phyloP scores from a whole-genome alignment of 2,797 vertebrate genomes.

The Uromys caudimaculatus region DNA sequence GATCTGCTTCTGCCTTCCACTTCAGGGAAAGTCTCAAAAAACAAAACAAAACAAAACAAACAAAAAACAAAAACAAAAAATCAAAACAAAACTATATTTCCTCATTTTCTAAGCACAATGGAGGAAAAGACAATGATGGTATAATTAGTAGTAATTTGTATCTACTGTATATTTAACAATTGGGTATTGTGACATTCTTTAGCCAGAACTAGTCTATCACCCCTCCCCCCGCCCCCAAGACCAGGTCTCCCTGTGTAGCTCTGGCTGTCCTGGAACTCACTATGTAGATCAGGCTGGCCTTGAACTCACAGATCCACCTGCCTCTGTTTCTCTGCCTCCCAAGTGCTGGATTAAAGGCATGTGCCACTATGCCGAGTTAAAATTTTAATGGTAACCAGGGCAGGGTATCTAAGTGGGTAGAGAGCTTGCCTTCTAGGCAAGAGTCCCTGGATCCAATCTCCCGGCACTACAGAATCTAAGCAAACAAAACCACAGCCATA shows the following conservation, averaged over 20 bases:
- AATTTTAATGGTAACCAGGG: not conserved
- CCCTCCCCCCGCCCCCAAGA: not conserved
- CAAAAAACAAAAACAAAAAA: not conserved
- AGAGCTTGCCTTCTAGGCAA: not conserved
- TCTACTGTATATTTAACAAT: not conserved
- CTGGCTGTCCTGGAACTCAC: not conserved
- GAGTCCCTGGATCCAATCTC: not conserved
- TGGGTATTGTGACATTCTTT: not conserved
- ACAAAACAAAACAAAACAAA: not conserved
- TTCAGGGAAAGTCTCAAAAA: not conserved
- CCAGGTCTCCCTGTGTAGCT: not conserved
- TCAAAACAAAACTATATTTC: not conserved
- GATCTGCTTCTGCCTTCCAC: not conserved
- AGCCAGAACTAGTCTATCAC: not conserved
- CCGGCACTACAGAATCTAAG: not conserved
- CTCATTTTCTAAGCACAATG: not conserved
- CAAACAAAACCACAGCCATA: not conserved
- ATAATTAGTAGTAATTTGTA: not conserved
- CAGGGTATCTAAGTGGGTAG: not conserved
- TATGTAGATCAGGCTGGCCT: not conserved
- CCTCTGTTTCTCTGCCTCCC: not conserved
- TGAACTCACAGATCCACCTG: not conserved
- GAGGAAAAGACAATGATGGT: not conserved
- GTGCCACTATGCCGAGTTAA: not conserved
- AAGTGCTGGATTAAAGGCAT: not conserved